Evolutionary conservation across 1,140 invertebrate species (phyloP), one percentile per base, ranked within the genome.

Genomic region (Wasmannia auropunctata): DNA sequence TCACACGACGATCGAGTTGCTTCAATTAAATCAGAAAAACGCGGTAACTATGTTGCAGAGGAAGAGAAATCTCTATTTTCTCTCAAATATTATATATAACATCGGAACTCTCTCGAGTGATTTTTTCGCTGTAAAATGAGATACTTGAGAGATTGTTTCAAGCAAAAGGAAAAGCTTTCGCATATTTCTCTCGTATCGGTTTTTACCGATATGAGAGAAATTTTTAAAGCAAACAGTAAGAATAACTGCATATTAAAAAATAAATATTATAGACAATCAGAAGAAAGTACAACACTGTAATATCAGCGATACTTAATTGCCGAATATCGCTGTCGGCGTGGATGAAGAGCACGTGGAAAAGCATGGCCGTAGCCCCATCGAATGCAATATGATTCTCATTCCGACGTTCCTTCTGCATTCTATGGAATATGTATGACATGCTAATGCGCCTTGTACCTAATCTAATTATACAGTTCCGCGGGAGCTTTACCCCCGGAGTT

Each of bases 361-460:
- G 58, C 75, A 67, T 5, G 54, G 25, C 83, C 51, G 58, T 65
- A 31, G 77, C 74, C 60, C 77, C 74, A 84, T 86, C 89, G 77
- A 89, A 86, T 74, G 87, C 84, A 87, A 89, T 87, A 90, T 87
- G 80, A 90, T 90, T 90, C 80, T 85, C 88, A 89, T 79, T 87
- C 43, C 84, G 70, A 85, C 87, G 81, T 58, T 51, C 85, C 67
- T 40, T 83, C 76, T 74, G 86, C 67, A 69, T 46, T 90, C 93
- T 89, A 94, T 94, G 70, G 92, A 93, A 94, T 94, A 94, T 94
- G 92, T 91, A 94, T 94, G 93, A 93, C 91, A 94, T 93, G 93
- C 91, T 93, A 93, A 94, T 94, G 91, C 90, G 86, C 86, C 90
- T 89, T 91, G 92, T 93, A 93, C 90, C 90, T 92, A 92, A 94